Evolutionary conservation across 2,797 vertebrate species (phyloP).

Genomic region (Passerculus sandwichensis): DNA sequence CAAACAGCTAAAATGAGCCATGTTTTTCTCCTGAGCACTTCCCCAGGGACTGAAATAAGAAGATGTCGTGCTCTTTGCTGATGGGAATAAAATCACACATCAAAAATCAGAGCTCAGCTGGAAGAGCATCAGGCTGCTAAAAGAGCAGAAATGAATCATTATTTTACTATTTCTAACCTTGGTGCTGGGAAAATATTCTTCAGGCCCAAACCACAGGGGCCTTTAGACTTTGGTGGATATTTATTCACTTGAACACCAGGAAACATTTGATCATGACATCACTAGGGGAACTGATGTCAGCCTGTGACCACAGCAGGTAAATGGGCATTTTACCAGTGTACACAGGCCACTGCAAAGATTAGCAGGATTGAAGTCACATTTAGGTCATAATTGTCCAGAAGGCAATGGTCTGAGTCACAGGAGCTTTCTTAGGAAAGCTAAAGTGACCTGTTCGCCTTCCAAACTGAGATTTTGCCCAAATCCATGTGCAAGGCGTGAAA

Average conservation of each 20-base stretch:
- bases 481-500: accelerated
- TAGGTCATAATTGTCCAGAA: slow-evolving; percentile 30
- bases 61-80: background rate
- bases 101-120: background rate
- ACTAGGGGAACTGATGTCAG: background rate
- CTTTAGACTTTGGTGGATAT: background rate
- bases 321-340: background rate
- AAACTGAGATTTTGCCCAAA: background rate
- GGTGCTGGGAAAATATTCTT: background rate
- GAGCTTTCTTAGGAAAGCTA: background rate
- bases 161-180: background rate
- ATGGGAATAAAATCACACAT: background rate
- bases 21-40: background rate
- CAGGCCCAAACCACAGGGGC: background rate
- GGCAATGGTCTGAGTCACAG: slow-evolving; percentile 55
- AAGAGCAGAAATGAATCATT: slow-evolving; percentile 63
- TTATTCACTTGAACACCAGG: background rate
- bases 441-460: background rate
- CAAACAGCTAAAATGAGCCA: background rate
- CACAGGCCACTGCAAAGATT: background rate
- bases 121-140: background rate
- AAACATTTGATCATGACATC: background rate
- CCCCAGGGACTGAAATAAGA: background rate
- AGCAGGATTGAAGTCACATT: slow-evolving; percentile 23
- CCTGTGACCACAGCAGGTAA: background rate